phyloP scores from a whole-genome alignment of 2,113 vertebrate species.

The Trematocara marginatum region DNA sequence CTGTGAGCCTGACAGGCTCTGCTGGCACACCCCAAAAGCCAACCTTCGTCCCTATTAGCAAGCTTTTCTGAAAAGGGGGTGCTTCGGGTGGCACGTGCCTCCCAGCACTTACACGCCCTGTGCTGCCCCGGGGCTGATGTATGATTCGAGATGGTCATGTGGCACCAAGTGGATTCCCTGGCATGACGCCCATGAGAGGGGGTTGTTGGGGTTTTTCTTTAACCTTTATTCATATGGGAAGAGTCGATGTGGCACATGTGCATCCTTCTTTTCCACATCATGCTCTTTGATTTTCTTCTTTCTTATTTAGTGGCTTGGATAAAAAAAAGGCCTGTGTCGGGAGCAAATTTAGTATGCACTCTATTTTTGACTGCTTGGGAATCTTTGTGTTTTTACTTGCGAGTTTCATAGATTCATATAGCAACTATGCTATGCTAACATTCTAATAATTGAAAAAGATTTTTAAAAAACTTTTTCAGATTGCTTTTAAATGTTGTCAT shows the following conservation, averaged over 20 bases:
- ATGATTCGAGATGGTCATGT: slow-evolving; percentile 15
- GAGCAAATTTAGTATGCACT: neutral
- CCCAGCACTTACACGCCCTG: neutral
- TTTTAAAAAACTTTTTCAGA: accelerated
- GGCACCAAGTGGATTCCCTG: slow-evolving; percentile 8
- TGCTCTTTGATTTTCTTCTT: neutral
- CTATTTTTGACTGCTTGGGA: neutral
- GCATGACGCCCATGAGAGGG: slow-evolving; percentile 20
- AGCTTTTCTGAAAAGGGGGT: neutral
- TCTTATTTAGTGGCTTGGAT: neutral
- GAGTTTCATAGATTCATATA: neutral
- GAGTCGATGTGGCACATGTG: neutral
- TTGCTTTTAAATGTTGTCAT: neutral
- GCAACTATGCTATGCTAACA: neutral
- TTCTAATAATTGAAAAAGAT: neutral
- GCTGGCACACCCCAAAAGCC: neutral
- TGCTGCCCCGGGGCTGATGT: slow-evolving; percentile 10
- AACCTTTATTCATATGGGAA: neutral
- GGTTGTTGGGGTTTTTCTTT: neutral
- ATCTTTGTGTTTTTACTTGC: neutral
- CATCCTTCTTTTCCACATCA: neutral
- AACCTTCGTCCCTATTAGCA: neutral
- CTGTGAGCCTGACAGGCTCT: neutral
- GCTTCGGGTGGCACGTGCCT: slow-evolving; percentile 19
- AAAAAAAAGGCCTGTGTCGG: too few relatives aligned